A percentile compares a stretch with the other conserved stretches of the same genome.
Conservation (phyloP, 2,797 vertebrate species). For the Masticophis lateralis region DNA sequence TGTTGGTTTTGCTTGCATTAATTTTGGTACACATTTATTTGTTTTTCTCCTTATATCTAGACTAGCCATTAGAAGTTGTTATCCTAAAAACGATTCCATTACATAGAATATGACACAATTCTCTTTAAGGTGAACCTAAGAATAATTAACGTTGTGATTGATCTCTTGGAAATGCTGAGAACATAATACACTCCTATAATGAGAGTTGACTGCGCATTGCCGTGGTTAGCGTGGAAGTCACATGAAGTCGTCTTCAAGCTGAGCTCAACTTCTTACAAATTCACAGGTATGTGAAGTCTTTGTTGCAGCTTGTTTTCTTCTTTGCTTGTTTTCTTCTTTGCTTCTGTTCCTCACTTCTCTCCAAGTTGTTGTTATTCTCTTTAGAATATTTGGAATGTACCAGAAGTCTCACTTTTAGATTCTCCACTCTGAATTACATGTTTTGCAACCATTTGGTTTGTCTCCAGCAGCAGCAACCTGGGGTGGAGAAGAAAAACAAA, state of each 20-base stretch:
- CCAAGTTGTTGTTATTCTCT: not conserved
- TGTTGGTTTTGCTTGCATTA: conserved; percentile 12
- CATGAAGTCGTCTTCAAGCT: not conserved
- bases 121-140: not conserved
- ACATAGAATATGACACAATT: conserved; percentile 23
- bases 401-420: not conserved
- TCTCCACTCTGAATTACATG: not conserved
- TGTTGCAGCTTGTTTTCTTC: not conserved
- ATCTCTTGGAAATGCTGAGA: not conserved
- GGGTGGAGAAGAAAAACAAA: not conserved
- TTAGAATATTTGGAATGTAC: not conserved
- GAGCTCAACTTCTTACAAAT: not conserved
- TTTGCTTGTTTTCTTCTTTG: not conserved
- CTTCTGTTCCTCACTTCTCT: not conserved
- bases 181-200: not conserved
- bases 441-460: not conserved
- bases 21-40: conserved; percentile 30
- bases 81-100: conserved; percentile 30
- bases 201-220: not conserved
- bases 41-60: conserved; percentile 28
- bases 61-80: conserved; percentile 1
- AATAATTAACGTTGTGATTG: conserved; percentile 12
- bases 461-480: not conserved
- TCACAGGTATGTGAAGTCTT: not conserved
- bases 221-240: not conserved